Evolutionary conservation across 2,888 invertebrate species (phyloP).

Genomic region (Argyresthia albistria): DNA sequence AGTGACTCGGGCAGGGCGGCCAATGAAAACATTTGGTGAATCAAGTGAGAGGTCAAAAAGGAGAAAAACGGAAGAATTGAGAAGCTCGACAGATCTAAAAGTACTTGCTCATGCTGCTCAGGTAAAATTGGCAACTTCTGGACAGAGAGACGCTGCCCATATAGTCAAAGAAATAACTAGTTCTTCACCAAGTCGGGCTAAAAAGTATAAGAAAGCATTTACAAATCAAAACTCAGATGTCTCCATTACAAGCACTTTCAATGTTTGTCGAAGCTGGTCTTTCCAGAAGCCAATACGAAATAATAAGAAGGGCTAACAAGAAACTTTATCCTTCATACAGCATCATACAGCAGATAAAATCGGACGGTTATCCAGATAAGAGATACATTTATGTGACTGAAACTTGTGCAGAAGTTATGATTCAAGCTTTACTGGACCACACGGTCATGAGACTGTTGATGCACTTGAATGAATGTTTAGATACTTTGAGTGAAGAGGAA

Average conservation of each 20-base stretch:
- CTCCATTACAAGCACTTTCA: neutral
- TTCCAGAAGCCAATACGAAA: conserved; percentile 6
- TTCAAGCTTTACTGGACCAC: neutral
- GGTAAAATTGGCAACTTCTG: neutral
- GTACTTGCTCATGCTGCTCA: conserved; percentile 1
- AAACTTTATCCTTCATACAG: neutral
- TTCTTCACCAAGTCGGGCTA: neutral
- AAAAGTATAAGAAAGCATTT: neutral
- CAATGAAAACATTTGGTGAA: no score
- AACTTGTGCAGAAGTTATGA: neutral
- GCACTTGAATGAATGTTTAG: neutral
- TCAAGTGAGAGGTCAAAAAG: no score
- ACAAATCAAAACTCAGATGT: neutral
- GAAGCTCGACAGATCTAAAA: no score
- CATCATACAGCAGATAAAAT: neutral
- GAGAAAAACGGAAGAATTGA: no score
- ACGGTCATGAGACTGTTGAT: neutral
- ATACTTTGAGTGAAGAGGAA: neutral
- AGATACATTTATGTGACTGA: neutral
- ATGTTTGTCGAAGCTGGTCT: conserved; percentile 6
- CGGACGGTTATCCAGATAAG: neutral
- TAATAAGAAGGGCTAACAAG: neutral
- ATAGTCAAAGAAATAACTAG: conserved; percentile 1
- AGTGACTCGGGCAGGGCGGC: no score
- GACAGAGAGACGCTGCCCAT: neutral